Evolutionary conservation across 2,113 vertebrate species (phyloP).

Genomic region (Morone saxatilis): DNA sequence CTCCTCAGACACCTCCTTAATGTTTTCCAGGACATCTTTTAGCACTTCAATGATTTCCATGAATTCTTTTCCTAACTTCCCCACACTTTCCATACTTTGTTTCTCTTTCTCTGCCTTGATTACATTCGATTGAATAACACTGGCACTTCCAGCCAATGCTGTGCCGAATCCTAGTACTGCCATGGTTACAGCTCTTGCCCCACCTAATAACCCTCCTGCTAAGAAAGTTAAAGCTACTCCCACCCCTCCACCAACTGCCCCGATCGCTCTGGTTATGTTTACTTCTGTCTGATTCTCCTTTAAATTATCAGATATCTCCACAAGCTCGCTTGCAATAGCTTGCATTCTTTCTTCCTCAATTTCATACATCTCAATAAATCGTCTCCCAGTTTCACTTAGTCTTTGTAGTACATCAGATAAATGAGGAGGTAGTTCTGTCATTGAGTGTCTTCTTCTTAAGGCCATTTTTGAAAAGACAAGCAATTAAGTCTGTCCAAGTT

Average conservation of each 20-base stretch:
- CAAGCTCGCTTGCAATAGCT: not conserved
- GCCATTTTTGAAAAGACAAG: not conserved
- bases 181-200: accelerated
- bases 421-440: not conserved
- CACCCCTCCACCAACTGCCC: not conserved
- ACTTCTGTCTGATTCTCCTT: not conserved
- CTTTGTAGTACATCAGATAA: not conserved
- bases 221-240: not conserved
- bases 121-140: not conserved
- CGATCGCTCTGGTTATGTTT: accelerated
- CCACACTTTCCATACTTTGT: accelerated
- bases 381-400: accelerated
- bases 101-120: accelerated
- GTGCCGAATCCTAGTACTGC: accelerated
- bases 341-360: not conserved
- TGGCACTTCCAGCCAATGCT: accelerated
- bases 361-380: not conserved
- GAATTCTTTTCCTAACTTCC: not conserved
- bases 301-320: accelerated
- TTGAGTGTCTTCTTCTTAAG: not conserved
- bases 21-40: not conserved
- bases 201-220: accelerated
- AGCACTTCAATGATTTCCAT: not conserved
- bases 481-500: not conserved
- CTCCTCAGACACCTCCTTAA: not conserved